A percentile compares a stretch with the other conserved stretches of the same genome.
Conservation (phyloP, 2,888 invertebrate genomes). For the Nipponacmea schrenckii region DNA sequence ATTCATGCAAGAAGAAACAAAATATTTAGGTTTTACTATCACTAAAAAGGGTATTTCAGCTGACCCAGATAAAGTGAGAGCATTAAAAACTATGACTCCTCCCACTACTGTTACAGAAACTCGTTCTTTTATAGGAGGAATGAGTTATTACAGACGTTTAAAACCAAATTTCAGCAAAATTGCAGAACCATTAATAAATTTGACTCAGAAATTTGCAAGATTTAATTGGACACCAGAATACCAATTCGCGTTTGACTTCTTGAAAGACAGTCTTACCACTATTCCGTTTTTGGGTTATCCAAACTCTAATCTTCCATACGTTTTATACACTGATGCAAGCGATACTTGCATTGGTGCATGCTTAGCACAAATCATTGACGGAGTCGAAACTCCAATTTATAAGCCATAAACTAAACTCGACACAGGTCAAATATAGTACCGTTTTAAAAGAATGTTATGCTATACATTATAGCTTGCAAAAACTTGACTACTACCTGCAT, state of each 20-base stretch:
- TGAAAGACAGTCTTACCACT: constrained; percentile 28
- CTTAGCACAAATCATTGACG: no score
- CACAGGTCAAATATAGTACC: neutral
- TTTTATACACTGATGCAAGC: constrained; percentile 17
- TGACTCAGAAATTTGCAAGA: constrained; percentile 31
- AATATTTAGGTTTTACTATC: constrained; percentile 25
- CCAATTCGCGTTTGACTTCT: constrained; percentile 17
- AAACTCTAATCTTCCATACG: constrained; percentile 21
- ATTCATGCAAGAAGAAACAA: constrained; percentile 23
- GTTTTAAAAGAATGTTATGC: neutral
- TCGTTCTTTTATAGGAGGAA: constrained; percentile 35
- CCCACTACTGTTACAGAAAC: constrained; percentile 29
- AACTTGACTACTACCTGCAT: constrained; percentile 9
- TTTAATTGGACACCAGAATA: constrained; percentile 26
- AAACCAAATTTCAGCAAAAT: constrained; percentile 25
- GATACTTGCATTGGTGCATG: no score
- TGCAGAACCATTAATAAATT: constrained; percentile 20
- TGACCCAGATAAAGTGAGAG: constrained; percentile 26
- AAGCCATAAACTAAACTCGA: neutral
- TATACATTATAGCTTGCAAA: neutral
- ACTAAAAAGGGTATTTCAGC: constrained; percentile 25
- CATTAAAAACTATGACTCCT: constrained; percentile 23
- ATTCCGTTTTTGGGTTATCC: constrained; percentile 21
- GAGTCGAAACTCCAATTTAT: neutral
- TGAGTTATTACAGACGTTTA: constrained; percentile 30